Base-by-base conservation (phyloP, 2,888 invertebrate genomes). In the Thyatira batis region DNA sequence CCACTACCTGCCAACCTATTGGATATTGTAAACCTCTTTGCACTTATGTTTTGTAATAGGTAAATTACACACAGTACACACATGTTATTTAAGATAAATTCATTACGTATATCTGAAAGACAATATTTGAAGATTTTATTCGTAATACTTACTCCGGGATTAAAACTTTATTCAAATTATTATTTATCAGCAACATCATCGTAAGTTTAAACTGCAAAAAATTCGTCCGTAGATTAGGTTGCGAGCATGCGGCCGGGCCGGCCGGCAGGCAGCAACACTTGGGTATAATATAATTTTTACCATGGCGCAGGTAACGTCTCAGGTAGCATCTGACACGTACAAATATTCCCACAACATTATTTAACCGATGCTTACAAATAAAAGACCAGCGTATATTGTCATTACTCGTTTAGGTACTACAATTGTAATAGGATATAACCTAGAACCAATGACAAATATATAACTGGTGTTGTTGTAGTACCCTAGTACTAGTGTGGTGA, bases 291-390 rank as follows among this genome's bases (percentile, higher is more conserved):
- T 33, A 54, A 80, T 80, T 83, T 80, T 78, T 67, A 73, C 58
- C 71, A 74, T 73, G 77, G 66, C 70, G 76, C 87, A 89, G 87
- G 87, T 87, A 87, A 64, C 60, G 52, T 54, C 67, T 77, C 73
- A 78, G 75, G 81, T 79, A 82, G 75, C 85, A 86, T 83, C 84
- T 86, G 84, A 81, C 85, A 84, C 80, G 79, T 77, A 78, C 80
- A 75, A 68, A 75, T 73, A 65, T 71, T 74, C 73, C 67, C 69
- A 72, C 73, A 76, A 69, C 60, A 65, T 65, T 60, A 55, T 53
- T 59, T 52, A 39, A 8, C 39, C 39, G 39, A 39, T 39, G 39
- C 8, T 39, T 23, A n/a, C n/a, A 6, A 23, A 23, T 23, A 23
- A 4, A 23, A 3, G 23, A 6, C 6, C 23, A 23, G 23, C 3